Conservation (phyloP, 2,888 invertebrate genomes). For the Spodoptera picta region DNA sequence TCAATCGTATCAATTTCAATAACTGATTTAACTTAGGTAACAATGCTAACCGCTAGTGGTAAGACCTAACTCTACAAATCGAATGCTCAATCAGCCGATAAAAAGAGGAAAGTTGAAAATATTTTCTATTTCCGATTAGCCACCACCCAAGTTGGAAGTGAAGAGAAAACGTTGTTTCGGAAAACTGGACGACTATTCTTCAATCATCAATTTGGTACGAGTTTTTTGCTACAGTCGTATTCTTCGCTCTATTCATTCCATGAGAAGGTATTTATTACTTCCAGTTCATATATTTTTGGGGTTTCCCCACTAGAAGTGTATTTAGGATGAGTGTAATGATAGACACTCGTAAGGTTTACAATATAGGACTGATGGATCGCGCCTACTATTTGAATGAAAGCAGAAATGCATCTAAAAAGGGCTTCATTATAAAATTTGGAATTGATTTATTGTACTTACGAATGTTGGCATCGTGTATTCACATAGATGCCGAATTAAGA, state of each 20-base stretch:
- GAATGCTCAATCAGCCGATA: conserved; percentile 47
- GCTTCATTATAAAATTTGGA: too few species aligned
- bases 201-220: neutral
- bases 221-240: neutral
- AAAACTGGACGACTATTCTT: conserved; percentile 38
- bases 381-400: too few species aligned
- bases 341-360: too few species aligned
- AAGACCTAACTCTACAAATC: conserved; percentile 21
- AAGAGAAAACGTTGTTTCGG: conserved; percentile 48
- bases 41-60: conserved; percentile 16
- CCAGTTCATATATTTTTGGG: too few species aligned
- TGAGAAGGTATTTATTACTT: too few species aligned
- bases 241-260: too few species aligned
- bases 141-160: conserved; percentile 36
- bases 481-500: too few species aligned
- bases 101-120: conserved; percentile 57
- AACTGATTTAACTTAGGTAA: neutral
- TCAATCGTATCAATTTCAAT: neutral
- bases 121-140: conserved; percentile 58
- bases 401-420: too few species aligned
- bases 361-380: too few species aligned
- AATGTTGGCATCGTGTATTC: neutral
- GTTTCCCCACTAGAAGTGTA: too few species aligned
- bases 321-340: too few species aligned
- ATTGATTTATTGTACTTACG: neutral